phyloP scores from a whole-genome alignment of 1,140 invertebrate species.

The Arion vulgaris region DNA sequence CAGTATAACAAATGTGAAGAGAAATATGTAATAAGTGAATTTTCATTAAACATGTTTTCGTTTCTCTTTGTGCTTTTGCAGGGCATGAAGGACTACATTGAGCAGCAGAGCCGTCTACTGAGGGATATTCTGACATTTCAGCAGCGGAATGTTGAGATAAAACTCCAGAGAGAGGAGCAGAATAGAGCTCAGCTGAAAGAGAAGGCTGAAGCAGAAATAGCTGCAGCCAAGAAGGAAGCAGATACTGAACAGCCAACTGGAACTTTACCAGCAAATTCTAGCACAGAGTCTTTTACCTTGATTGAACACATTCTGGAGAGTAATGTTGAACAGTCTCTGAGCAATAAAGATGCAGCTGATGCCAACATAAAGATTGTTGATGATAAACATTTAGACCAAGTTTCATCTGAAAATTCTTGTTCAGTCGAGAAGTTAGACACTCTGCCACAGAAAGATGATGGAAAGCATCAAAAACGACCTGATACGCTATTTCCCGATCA shows the following conservation, averaged over 20 bases:
- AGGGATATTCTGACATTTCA: conserved; percentile 63
- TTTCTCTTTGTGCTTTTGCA: conserved; percentile 29
- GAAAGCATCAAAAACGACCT: conserved; percentile 27
- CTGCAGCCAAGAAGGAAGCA: neutral
- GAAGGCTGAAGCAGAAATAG: conserved; percentile 45
- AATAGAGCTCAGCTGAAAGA: conserved; percentile 46
- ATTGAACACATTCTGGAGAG: neutral
- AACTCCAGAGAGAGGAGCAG: conserved; percentile 55
- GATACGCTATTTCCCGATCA: conserved; percentile 33
- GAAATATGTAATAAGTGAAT: no score
- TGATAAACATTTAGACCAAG: neutral
- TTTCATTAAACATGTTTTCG: no score
- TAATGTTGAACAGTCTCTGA: neutral
- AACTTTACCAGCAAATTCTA: conserved; percentile 12
- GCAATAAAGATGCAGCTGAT: neutral
- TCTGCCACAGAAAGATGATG: neutral
- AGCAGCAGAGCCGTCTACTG: conserved; percentile 67
- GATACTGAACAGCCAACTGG: neutral
- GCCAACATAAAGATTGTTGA: neutral
- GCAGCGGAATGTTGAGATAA: conserved; percentile 61
- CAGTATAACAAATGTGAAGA: no score
- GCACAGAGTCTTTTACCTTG: conserved; percentile 11
- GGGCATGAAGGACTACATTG: conserved; percentile 71
- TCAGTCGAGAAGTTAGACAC: neutral
- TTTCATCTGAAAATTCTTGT: neutral